A percentile compares a stretch with the other conserved stretches of the same genome.
These are phyloP conservation scores for Ophioninae sp. DNA, from an alignment of 2,888 invertebrate genomes.

Conservation along the genomic window DNA sequence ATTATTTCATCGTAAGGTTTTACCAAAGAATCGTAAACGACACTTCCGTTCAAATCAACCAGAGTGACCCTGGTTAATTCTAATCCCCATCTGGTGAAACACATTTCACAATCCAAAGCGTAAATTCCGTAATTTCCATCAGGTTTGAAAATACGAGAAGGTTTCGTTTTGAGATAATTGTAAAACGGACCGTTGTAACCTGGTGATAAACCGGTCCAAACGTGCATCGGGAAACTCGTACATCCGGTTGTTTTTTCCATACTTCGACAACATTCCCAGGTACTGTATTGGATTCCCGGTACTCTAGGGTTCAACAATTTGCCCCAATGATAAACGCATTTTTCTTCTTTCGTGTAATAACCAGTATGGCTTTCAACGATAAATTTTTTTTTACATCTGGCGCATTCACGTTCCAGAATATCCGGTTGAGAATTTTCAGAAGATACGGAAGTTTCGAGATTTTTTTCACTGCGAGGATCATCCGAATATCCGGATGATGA, in stretches of 20 bases:
- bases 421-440: neutral
- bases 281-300: constrained; percentile 65
- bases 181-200: constrained; percentile 89
- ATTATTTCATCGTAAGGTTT: constrained; percentile 91
- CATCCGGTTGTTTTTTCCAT: constrained; percentile 85
- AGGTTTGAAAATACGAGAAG: constrained; percentile 80
- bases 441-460: constrained; percentile 17
- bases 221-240: constrained; percentile 85
- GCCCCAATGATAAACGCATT: constrained; percentile 95
- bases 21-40: constrained; percentile 93
- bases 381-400: constrained; percentile 88
- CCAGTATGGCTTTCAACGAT: constrained; percentile 85
- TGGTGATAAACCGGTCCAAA: constrained; percentile 88
- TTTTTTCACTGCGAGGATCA: constrained; percentile 24
- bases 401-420: constrained; percentile 81
- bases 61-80: constrained; percentile 95
- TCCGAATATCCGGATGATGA: constrained; percentile 55
- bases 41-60: constrained; percentile 87
- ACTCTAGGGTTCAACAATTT: constrained; percentile 83
- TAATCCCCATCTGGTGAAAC: constrained; percentile 92
- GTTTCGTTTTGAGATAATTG: constrained; percentile 85
- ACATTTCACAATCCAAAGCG: constrained; percentile 98
- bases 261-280: constrained; percentile 86
- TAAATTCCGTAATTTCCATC: constrained; percentile 84
- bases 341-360: constrained; percentile 85